Conservation (phyloP, 2,113 vertebrate species). For the Mustela lutreola region DNA sequence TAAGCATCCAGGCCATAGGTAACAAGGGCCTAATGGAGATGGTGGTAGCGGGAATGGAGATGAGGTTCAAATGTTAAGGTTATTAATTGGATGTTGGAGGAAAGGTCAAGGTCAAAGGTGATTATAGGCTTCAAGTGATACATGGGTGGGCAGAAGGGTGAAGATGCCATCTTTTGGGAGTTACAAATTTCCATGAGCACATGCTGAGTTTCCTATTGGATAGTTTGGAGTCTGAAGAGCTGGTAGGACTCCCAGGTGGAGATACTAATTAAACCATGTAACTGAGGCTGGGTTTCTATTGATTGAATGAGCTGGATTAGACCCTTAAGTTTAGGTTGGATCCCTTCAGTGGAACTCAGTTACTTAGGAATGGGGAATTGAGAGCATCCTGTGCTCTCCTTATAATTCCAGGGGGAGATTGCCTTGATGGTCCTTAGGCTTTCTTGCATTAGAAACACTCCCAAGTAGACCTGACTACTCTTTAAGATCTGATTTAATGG, state of each 20-base stretch:
- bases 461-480: background rate
- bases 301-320: background rate
- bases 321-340: background rate
- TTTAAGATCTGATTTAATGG: background rate
- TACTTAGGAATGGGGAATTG: background rate
- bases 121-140: conserved; percentile 3
- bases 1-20: background rate
- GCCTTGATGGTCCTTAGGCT: background rate
- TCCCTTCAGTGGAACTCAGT: background rate
- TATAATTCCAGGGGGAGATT: background rate
- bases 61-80: conserved; percentile 9
- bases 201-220: background rate
- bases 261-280: conserved; percentile 10
- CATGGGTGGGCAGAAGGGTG: background rate
- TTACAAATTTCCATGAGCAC: background rate
- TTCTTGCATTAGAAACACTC: conserved; percentile 16
- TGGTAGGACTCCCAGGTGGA: background rate
- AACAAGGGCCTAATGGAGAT: background rate
- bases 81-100: conserved; percentile 1
- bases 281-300: conserved; percentile 1
- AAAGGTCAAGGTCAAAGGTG: background rate
- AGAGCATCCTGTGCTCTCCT: background rate
- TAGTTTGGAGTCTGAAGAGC: conserved; percentile 33
- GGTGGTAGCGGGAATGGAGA: background rate
- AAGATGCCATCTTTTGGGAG: background rate